Evolutionary conservation across 2,797 vertebrate genomes (phyloP).

Genomic region (Phylloscopus collybita): DNA sequence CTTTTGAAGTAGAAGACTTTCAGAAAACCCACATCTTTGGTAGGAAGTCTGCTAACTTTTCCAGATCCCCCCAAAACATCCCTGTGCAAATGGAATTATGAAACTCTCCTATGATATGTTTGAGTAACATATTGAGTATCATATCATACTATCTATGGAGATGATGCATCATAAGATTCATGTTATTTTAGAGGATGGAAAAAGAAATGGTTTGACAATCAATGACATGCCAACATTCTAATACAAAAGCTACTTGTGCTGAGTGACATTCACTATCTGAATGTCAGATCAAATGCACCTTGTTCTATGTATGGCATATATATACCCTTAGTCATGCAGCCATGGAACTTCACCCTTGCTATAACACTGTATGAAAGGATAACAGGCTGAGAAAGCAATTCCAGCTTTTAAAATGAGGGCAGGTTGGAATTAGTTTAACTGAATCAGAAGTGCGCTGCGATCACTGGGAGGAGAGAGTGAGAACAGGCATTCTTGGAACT

Average conservation of each 20-base stretch:
- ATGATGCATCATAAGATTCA: slow-evolving; percentile 1
- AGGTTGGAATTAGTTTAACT: background rate
- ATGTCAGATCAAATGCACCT: slow-evolving; percentile 41
- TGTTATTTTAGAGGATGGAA: slow-evolving; percentile 26
- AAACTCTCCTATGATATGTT: background rate
- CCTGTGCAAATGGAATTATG: background rate
- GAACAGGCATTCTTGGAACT: background rate
- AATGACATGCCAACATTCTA: background rate
- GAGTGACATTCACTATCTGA: slow-evolving; percentile 19
- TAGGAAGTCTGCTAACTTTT: slow-evolving; percentile 4
- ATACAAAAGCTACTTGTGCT: background rate
- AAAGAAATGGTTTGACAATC: slow-evolving; percentile 43
- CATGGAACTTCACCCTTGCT: background rate
- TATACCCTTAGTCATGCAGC: background rate
- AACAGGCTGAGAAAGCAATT: background rate
- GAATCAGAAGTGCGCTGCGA: background rate
- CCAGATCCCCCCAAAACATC: background rate
- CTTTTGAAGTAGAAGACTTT: background rate
- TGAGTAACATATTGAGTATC: background rate
- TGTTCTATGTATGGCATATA: background rate
- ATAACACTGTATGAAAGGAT: background rate
- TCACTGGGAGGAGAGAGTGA: background rate
- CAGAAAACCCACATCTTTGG: background rate
- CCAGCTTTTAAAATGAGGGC: background rate
- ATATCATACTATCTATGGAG: background rate